These are phyloP conservation scores for Zelostemma sp. DNA, from an alignment of 1,140 invertebrate species.

Conservation along the genomic window DNA sequence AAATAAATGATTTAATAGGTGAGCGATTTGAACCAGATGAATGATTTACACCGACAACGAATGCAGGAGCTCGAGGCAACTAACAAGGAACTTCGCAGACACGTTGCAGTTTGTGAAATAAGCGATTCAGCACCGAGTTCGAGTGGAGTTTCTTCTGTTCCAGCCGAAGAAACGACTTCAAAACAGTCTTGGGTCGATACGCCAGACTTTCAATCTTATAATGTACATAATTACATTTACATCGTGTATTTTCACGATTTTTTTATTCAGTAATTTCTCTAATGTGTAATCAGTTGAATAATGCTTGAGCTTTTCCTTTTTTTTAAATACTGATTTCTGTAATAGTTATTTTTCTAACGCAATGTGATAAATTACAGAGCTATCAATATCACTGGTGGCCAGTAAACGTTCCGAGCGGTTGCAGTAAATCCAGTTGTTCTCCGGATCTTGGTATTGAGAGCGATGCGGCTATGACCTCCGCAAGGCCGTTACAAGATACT, in stretches of 20 bases:
- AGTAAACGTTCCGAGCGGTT: slow-evolving; percentile 53
- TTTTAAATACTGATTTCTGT: too few relatives aligned
- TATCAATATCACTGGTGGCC: slow-evolving; percentile 59
- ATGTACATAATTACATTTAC: slow-evolving; percentile 44
- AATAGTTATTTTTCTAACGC: too few relatives aligned
- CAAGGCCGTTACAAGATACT: slow-evolving; percentile 67
- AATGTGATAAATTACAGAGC: slow-evolving; percentile 44
- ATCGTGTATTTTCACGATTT: slow-evolving; percentile 6
- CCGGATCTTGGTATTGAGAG: slow-evolving; percentile 82
- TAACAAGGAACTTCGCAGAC: slow-evolving; percentile 64
- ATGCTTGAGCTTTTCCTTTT: too few relatives aligned
- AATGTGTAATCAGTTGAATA: too few relatives aligned
- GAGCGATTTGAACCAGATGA: slow-evolving; percentile 63
- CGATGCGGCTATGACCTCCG: slow-evolving; percentile 70
- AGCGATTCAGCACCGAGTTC: slow-evolving; percentile 65
- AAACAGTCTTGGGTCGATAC: slow-evolving; percentile 56
- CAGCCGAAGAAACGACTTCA: slow-evolving; percentile 43
- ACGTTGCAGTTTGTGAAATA: slow-evolving; percentile 59
- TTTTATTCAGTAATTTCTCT: neutral
- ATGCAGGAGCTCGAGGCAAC: slow-evolving; percentile 61
- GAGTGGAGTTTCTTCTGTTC: slow-evolving; percentile 64
- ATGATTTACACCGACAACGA: slow-evolving; percentile 59
- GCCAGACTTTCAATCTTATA: slow-evolving; percentile 58
- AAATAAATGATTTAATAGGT: too few relatives aligned
- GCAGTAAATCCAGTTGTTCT: slow-evolving; percentile 73